Percentiles rank a stretch among this genome's conserved stretches.
Conservation (phyloP, 2,888 invertebrate genomes). For the Eutolmus rufibarbis region DNA sequence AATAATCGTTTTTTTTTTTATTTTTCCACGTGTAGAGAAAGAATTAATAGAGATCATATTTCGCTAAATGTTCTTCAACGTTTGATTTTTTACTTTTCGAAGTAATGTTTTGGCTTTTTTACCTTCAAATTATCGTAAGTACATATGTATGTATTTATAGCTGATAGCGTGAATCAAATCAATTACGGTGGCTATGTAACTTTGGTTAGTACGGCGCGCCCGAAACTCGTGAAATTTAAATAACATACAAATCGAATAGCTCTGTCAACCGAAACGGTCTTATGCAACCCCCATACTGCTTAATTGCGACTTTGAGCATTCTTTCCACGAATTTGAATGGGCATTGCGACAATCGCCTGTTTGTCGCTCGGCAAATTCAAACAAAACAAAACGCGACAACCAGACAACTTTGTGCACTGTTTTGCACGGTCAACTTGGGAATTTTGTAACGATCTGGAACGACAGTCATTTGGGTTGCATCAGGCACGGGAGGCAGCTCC, state of each 20-base stretch:
- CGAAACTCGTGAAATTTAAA: background rate
- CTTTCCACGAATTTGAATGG: slow-evolving; percentile 10
- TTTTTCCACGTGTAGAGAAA: no score
- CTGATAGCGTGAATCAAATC: background rate
- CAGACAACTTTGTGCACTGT: background rate
- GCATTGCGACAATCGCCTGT: background rate
- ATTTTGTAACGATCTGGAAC: slow-evolving; percentile 37
- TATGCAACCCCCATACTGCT: background rate
- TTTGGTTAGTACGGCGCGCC: background rate
- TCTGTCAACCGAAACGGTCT: background rate
- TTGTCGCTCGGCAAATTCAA: background rate
- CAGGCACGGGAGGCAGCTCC: background rate
- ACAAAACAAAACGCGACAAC: slow-evolving; percentile 10
- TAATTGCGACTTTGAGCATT: slow-evolving; percentile 1
- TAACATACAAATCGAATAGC: background rate
- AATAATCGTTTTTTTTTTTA: no score
- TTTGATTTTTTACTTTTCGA: no score
- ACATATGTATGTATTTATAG: no score
- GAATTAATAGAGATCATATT: no score
- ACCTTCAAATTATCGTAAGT: no score
- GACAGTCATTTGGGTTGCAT: slow-evolving; percentile 32
- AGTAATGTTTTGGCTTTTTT: no score
- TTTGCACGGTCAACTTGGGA: slow-evolving; percentile 20
- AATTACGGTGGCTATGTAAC: background rate
- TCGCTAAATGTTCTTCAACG: no score